Base-by-base conservation (phyloP, 2,113 vertebrate genomes). In the Hemiscyllium ocellatum region DNA sequence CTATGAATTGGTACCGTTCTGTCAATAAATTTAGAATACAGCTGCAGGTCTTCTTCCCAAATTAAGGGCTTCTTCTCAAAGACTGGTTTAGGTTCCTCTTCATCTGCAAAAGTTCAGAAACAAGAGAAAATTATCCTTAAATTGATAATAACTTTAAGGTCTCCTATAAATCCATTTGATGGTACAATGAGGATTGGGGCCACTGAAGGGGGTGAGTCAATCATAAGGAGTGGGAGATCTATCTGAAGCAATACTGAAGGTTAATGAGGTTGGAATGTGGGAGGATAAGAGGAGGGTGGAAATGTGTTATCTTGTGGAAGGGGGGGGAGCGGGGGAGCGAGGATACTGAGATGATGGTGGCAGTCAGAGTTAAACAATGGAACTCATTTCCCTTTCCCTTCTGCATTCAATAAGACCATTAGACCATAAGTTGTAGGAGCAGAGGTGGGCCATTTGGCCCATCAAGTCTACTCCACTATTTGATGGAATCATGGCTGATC, bases 1-100 rank as follows among this genome's bases (percentile, higher is more conserved):
- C 20, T 37, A 93, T 66, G 1, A 4, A 61, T 19, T n/a, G 0
- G 96, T 96, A 99, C 99, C 98, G 99, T 99, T 97, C 98, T 98
- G 89, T 98, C 98, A 96, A 98, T 96, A 97, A 99, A 99, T 95
- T 94, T 97, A 1, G 98, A 99, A 68, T 85, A 97, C 96, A 99
- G 97, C 96, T 99, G 97, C 52, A 97, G 95, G 96, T 99, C 99
- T 37, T 99, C 98, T 96, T 99, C 98, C 98, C 98, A 99, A 24
- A 96, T 96, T 91, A 99, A 96, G 26, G 98, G 97, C 94, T 97
- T 97, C 97, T 98, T 98, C 96, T 97, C 97, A 96, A 98, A 98
- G 10, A 95, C 80, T 0, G 96, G 96, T 42, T 68, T 96, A 4
- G 97, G 96, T 90, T 97, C 70, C 0, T 87, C 85, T 52, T 97